These are phyloP conservation scores for Phalacrocorax brasilianus DNA, from an alignment of 2,113 vertebrate species.

Conservation along the genomic window DNA sequence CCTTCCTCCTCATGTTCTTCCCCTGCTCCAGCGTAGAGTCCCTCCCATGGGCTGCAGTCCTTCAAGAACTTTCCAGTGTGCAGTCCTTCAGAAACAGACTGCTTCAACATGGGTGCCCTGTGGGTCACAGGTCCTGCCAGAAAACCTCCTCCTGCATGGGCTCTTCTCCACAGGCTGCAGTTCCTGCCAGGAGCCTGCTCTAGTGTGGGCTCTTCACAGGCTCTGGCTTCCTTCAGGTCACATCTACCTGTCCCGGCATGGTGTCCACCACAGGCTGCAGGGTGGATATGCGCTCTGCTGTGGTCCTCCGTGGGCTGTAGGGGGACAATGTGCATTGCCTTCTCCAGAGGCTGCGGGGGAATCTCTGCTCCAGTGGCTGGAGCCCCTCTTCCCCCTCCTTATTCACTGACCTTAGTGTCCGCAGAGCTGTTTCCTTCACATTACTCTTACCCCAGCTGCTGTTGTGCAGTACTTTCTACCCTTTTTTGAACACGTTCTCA, in stretches of 20 bases:
- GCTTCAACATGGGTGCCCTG: background rate
- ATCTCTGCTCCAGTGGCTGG: background rate
- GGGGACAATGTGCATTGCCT: background rate
- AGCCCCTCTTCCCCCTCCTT: background rate
- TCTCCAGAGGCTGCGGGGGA: background rate
- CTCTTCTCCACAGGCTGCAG: background rate
- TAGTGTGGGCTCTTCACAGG: fast-evolving
- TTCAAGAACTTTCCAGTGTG: background rate
- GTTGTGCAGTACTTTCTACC: background rate
- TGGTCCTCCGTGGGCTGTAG: background rate
- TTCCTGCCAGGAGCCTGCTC: background rate
- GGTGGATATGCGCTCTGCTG: background rate
- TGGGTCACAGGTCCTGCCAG: background rate
- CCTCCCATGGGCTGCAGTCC: background rate
- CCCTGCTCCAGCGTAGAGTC: background rate
- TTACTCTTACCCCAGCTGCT: background rate
- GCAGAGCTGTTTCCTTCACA: background rate
- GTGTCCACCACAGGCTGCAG: background rate
- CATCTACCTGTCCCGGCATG: fast-evolving
- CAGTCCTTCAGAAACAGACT: background rate
- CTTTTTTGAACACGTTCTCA: background rate
- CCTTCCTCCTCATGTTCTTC: background rate
- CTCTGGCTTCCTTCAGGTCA: background rate
- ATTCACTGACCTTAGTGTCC: background rate
- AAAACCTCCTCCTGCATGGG: background rate